Evolutionary conservation across 2,888 invertebrate genomes (phyloP).

Genomic region (Lamellibrachia columna): DNA sequence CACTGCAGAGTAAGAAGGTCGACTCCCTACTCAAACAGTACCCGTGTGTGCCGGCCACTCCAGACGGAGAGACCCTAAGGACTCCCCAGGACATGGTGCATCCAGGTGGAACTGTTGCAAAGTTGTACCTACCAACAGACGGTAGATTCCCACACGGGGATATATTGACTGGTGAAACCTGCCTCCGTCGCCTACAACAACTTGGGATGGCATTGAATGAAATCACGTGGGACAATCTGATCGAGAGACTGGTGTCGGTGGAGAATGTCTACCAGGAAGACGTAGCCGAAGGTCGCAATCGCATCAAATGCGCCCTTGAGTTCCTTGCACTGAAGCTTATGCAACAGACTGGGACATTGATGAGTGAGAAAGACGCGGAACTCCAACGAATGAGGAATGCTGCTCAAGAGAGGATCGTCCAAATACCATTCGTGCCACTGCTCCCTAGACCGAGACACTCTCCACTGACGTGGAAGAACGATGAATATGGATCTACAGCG

Average conservation of each 20-base stretch:
- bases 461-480: no score
- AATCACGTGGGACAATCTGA: conserved; percentile 37
- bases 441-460: no score
- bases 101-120: conserved; percentile 38
- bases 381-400: background rate
- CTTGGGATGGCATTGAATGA: conserved; percentile 45
- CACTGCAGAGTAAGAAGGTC: conserved; percentile 45
- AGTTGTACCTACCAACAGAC: conserved; percentile 44
- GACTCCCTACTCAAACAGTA: conserved; percentile 38
- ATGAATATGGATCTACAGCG: no score
- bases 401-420: background rate
- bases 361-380: background rate
- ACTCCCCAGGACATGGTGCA: conserved; percentile 45
- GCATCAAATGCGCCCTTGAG: conserved; percentile 23
- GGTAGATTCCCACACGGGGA: conserved; percentile 45
- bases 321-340: conserved; percentile 36
- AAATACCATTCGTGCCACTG: no score
- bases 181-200: conserved; percentile 31
- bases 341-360: background rate
- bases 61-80: conserved; percentile 40
- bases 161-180: conserved; percentile 21
- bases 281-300: conserved; percentile 18
- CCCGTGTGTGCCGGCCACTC: conserved; percentile 46
- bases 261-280: conserved; percentile 27
- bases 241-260: conserved; percentile 44